Conservation (phyloP, 2,797 vertebrate species). For the Muscicapa striata region DNA sequence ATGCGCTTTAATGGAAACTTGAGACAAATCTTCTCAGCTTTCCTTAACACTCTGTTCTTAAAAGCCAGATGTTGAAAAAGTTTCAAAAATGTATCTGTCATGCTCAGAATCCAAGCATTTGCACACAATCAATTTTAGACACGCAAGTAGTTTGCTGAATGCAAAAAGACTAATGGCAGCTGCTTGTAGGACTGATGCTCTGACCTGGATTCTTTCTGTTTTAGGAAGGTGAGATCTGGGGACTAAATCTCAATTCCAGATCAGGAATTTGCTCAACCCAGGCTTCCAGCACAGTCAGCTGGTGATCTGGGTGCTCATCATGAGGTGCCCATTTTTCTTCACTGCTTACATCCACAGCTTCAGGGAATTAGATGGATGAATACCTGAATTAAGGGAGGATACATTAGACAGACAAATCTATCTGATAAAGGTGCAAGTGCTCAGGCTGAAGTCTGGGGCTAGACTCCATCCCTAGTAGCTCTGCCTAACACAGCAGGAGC, state of each 20-base stretch:
- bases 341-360: not conserved
- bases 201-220: not conserved
- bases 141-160: not conserved
- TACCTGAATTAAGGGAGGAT: not conserved
- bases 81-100: not conserved
- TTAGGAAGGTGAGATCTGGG: not conserved
- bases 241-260: not conserved
- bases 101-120: not conserved
- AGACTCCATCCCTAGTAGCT: not conserved
- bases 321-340: not conserved
- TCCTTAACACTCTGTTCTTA: not conserved
- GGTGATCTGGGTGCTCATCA: not conserved
- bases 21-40: constrained; percentile 15
- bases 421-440: not conserved
- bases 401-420: not conserved
- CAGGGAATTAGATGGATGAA: not conserved
- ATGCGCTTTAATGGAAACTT: not conserved
- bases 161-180: not conserved
- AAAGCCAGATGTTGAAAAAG: constrained; percentile 17
- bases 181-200: not conserved
- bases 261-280: not conserved
- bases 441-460: not conserved
- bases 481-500: not conserved
- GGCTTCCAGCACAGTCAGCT: not conserved
- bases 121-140: not conserved